Conservation (phyloP, 2,113 vertebrate species). For the Dromiciops gliroides region DNA sequence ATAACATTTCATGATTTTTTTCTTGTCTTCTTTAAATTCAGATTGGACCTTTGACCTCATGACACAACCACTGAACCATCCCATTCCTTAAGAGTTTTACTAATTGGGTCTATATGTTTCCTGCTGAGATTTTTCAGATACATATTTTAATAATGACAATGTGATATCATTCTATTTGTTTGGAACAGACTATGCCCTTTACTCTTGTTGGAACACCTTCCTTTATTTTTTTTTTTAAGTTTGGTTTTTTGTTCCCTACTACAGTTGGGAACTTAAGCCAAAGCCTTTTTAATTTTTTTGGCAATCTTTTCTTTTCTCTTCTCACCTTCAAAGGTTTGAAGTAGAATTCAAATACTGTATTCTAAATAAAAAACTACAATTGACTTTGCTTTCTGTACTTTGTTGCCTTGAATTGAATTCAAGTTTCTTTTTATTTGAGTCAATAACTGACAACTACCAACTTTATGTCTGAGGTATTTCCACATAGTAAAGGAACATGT, state of each 20-base stretch:
- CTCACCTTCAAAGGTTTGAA: constrained; percentile 55
- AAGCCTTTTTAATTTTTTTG: constrained; percentile 23
- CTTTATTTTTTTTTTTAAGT: constrained; percentile 18
- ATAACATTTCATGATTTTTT: neutral
- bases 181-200: constrained; percentile 63
- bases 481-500: neutral
- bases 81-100: constrained; percentile 41
- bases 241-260: constrained; percentile 37
- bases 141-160: constrained; percentile 52
- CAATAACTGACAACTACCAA: constrained; percentile 15
- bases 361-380: neutral
- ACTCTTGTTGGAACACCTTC: constrained; percentile 47
- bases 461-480: neutral
- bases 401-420: constrained; percentile 56
- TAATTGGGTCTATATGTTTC: constrained; percentile 39
- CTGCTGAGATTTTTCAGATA: neutral
- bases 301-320: neutral
- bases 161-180: constrained; percentile 65
- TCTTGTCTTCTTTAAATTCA: neutral
- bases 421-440: constrained; percentile 5
- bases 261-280: constrained; percentile 39
- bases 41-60: constrained; percentile 10
- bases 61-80: constrained; percentile 11
- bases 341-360: neutral
- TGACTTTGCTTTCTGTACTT: constrained; percentile 42